Conservation (phyloP, 2,888 invertebrate genomes). For the Melitaea athalia region DNA sequence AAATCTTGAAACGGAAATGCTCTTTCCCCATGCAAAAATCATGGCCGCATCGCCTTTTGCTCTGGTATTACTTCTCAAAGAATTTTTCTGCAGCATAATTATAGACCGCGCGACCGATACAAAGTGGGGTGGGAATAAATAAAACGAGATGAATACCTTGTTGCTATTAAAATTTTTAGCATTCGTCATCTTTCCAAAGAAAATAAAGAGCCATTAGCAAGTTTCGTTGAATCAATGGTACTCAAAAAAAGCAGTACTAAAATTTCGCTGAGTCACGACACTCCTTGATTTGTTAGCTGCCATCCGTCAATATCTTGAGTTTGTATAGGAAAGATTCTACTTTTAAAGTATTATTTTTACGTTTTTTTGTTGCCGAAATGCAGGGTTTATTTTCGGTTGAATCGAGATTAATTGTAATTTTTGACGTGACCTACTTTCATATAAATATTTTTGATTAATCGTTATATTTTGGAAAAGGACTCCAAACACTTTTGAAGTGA, state of each 20-base stretch:
- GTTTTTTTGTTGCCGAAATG: background rate
- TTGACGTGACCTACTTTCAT: background rate
- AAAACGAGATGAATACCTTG: constrained; percentile 33
- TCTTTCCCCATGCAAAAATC: constrained; percentile 34
- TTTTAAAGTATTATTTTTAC: constrained; percentile 50
- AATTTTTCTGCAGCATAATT: constrained; percentile 41
- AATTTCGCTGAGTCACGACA: constrained; percentile 72
- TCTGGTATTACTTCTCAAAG: constrained; percentile 32
- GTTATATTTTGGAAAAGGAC: background rate
- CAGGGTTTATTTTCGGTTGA: constrained; percentile 4
- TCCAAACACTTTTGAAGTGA: background rate
- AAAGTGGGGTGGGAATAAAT: constrained; percentile 37
- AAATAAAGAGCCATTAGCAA: constrained; percentile 73
- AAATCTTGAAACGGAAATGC: constrained; percentile 10
- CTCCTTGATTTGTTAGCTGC: constrained; percentile 64
- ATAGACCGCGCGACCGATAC: constrained; percentile 33
- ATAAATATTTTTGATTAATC: background rate
- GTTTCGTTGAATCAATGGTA: constrained; percentile 70
- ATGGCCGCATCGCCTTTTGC: constrained; percentile 21
- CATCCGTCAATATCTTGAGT: constrained; percentile 44
- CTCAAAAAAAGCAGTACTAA: constrained; percentile 62
- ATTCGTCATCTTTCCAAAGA: constrained; percentile 69
- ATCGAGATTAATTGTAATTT: background rate
- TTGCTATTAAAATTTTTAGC: constrained; percentile 46
- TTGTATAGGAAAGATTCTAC: constrained; percentile 43